phyloP scores from a whole-genome alignment of 2,888 invertebrate species.

The Apotomis betuletana region DNA sequence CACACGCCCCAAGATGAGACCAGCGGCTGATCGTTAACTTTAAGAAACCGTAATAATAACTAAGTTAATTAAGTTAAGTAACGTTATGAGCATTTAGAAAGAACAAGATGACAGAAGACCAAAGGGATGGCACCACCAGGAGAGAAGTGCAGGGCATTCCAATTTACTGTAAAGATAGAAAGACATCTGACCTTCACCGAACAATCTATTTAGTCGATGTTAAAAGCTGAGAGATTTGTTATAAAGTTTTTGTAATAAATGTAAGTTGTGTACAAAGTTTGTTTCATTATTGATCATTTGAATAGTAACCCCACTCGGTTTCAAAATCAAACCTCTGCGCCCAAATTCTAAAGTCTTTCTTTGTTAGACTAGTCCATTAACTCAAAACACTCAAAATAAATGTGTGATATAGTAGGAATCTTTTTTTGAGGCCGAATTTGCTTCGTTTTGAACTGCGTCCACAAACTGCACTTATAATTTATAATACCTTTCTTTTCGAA shows the following conservation, averaged over 20 bases:
- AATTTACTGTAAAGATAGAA: constrained; percentile 64
- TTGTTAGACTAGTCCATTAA: too few species aligned
- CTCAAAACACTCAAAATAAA: too few species aligned
- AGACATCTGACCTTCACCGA: constrained; percentile 63
- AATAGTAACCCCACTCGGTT: too few species aligned
- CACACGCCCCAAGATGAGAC: constrained; percentile 65
- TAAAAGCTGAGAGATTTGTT: constrained; percentile 71
- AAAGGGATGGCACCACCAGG: constrained; percentile 41
- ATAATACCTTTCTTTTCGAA: too few species aligned
- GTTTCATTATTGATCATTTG: neutral
- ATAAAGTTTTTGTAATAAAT: constrained; percentile 67
- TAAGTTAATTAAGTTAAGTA: constrained; percentile 67
- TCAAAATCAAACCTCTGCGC: too few species aligned
- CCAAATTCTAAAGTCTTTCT: too few species aligned
- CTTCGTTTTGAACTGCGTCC: too few species aligned
- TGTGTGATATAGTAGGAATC: too few species aligned
- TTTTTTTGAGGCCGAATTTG: too few species aligned
- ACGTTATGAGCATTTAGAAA: constrained; percentile 73
- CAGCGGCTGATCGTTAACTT: constrained; percentile 65
- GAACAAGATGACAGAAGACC: constrained; percentile 47
- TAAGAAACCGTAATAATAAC: constrained; percentile 79
- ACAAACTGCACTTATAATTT: too few species aligned
- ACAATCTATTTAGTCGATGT: constrained; percentile 59
- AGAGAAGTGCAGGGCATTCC: constrained; percentile 74
- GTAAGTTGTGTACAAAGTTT: neutral